Percentiles rank a stretch among this genome's conserved stretches.
phyloP scores from a whole-genome alignment of 2,888 invertebrate species.

The Abrostola triplasia region DNA sequence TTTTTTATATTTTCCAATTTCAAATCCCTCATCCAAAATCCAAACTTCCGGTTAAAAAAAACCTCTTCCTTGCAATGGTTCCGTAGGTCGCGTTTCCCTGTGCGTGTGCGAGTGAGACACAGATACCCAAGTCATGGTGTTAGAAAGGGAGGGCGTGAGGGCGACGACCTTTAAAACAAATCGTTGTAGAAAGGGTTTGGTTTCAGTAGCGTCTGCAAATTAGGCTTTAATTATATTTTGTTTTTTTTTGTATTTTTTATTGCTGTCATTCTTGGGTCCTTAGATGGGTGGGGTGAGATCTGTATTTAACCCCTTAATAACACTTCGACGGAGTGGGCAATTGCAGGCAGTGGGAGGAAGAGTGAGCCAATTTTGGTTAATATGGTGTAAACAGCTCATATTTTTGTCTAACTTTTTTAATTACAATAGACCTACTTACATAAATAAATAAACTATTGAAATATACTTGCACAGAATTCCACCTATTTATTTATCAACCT shows the following conservation, averaged over 20 bases:
- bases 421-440: too few relatives aligned
- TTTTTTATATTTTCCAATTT: constrained; percentile 13
- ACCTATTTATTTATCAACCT: too few relatives aligned
- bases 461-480: too few relatives aligned
- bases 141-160: constrained; percentile 75
- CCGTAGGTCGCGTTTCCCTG: constrained; percentile 79
- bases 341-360: too few relatives aligned
- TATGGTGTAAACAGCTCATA: too few relatives aligned
- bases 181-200: constrained; percentile 86
- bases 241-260: constrained; percentile 20
- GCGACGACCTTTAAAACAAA: constrained; percentile 88
- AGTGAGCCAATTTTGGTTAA: too few relatives aligned
- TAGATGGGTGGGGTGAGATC: not conserved
- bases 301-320: too few relatives aligned
- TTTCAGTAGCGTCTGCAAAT: constrained; percentile 79
- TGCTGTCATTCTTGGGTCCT: not conserved
- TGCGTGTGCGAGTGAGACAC: constrained; percentile 72
- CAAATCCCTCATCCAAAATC: constrained; percentile 65
- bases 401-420: too few relatives aligned
- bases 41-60: constrained; percentile 80
- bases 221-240: constrained; percentile 47
- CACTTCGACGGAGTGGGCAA: too few relatives aligned
- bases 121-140: constrained; percentile 64
- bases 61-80: constrained; percentile 76
- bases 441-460: too few relatives aligned